Evolutionary conservation across 2,113 vertebrate genomes (phyloP), one percentile per base, ranked within the genome.

Genomic region (Chlorodrepanis virens): DNA sequence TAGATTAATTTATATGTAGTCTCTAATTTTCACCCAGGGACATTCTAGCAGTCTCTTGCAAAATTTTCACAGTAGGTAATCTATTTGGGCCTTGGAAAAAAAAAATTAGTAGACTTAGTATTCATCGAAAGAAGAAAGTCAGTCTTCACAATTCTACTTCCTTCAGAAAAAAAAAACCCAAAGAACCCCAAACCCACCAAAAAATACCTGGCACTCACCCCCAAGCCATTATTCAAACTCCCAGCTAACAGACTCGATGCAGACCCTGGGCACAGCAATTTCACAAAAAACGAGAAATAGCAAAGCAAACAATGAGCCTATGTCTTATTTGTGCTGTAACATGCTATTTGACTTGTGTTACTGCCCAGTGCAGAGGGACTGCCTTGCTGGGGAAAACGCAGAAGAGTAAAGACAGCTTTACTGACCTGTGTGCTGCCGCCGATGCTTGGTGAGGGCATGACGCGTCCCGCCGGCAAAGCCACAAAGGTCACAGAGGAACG

Each of bases 401-500:
- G 75, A 52, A 89, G 94, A 86, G 80, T 11, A 92, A 89, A 91
- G 53, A n/a, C 54, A 67, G 90, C 90, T 77, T 47, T 39, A 98
- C 98, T 98, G 95, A 99, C 99, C 99, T 98, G 99, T 99, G 97
- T 99, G 99, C 92, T 99, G 99, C 84, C 99, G 97, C 21, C 99
- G 98, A 94, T 99, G 99, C 97, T 99, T 99, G 97, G 99, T 99
- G 95, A 99, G 99, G 97, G 99, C 99, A 83, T 99, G 99, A 87
- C 99, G 98, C 1, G 99, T 99, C 88, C 99, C 99, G 68, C 99
- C 99, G 5, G 99, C 99, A 85, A 99, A 99, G 94, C 99, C 99
- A 89, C 99, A 99, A 92, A 99, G 99, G 98, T 99, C 99, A 97
- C 99, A 99, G 78, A 99, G 98, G 96, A 99, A 99, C 31, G 99